phyloP scores from a whole-genome alignment of 2,113 vertebrate species.

The Neotoma lepida region DNA sequence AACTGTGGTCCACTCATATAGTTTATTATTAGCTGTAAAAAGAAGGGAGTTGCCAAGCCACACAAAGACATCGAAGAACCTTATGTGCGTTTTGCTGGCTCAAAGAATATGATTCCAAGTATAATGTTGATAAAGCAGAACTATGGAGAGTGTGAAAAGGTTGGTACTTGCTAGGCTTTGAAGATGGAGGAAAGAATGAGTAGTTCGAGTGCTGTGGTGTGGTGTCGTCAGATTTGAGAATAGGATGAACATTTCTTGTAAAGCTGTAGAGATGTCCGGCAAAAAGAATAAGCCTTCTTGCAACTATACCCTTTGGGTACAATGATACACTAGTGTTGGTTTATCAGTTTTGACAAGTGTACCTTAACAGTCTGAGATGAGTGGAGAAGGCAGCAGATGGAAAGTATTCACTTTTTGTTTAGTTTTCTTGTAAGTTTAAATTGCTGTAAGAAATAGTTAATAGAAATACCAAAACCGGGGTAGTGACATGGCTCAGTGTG shows the following conservation, averaged over 20 bases:
- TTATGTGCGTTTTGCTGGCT: background rate
- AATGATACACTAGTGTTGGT: background rate
- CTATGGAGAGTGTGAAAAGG: background rate
- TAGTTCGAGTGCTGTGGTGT: background rate
- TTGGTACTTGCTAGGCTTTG: background rate
- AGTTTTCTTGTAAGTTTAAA: background rate
- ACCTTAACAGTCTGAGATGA: no score
- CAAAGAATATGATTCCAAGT: background rate
- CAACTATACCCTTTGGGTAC: background rate
- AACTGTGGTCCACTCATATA: background rate
- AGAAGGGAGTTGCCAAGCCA: background rate
- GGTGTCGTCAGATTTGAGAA: background rate
- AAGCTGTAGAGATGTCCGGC: background rate
- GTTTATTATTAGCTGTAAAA: background rate
- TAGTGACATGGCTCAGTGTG: background rate
- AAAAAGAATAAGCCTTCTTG: background rate
- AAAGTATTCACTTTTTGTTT: background rate
- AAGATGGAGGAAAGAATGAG: background rate
- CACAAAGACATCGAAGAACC: background rate
- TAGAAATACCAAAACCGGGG: background rate
- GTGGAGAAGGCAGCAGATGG: background rate
- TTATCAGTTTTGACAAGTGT: background rate
- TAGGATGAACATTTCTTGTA: background rate
- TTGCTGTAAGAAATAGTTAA: background rate
- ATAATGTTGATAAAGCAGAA: background rate